Evolutionary conservation across 2,888 invertebrate genomes (phyloP), one percentile per base, ranked within the genome.

Genomic region (Pollenia angustigena): DNA sequence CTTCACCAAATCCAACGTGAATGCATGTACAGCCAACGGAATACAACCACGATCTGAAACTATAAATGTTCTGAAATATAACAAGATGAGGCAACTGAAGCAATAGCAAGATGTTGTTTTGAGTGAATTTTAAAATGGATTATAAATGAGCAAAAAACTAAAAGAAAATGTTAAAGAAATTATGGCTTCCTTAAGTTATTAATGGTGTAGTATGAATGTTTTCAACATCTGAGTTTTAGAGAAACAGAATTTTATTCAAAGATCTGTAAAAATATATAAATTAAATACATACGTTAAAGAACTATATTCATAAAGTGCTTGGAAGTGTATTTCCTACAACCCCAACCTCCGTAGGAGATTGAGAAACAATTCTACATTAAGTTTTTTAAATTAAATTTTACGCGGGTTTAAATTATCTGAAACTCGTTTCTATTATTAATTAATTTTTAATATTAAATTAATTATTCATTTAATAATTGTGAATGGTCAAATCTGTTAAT

Each of bases 111-210:
- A 78, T 32, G 44, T 32, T 64, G 1, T 58, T 23, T 50, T 52
- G 69, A 69, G 68, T 68, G 48, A 40, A 46, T 68, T 40, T 32
- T 58, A 40, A 79, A 79, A 60, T 69, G 50, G 16, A n/a, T 69
- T 68, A 58, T 58, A 69, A 58, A 68, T 68, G 58, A 79, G 18
- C 58, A 32, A 44, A 68, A 46, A 58, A 42, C 12, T 7, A 12
- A 23, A 54, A 16, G 32, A 6, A 42, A 52, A 69, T 40, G 3
- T 68, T 23, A 32, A 50, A 11, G 62, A 42, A 62, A 44, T 66
- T 46, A 66, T 66, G 46, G 23, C 14, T 48, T 23, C 48, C 14
- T 14, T 9, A 14, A 44, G 66, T 54, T 11, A 54, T 56, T 66
- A 32, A 46, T 66, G 54, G 54, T 76, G 32, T 46, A 18, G 50